phyloP scores from a whole-genome alignment of 1,140 invertebrate species.

The Apis florea region DNA sequence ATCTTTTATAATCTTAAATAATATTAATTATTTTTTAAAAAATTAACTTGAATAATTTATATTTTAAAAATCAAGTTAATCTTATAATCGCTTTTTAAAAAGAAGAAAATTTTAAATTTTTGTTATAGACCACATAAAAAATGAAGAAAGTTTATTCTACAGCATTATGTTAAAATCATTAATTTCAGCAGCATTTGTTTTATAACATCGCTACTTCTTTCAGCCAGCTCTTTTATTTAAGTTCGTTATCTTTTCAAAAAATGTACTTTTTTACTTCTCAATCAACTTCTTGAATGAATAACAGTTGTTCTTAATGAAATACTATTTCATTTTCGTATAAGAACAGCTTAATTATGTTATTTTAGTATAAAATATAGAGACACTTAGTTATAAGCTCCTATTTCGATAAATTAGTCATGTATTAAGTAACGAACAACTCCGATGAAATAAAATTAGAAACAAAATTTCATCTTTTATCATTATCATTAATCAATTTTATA shows the following conservation, averaged over 20 bases:
- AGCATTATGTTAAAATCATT: no score
- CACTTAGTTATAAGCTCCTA: not conserved
- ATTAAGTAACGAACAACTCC: slow-evolving; percentile 38
- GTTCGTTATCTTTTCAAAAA: not conserved
- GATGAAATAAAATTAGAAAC: slow-evolving; percentile 49
- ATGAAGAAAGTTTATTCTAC: no score
- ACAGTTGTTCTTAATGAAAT: not conserved
- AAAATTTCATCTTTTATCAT: slow-evolving; percentile 35
- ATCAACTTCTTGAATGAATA: not conserved
- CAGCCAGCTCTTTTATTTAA: not conserved
- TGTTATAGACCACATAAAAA: no score
- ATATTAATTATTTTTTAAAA: no score
- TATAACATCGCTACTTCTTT: not conserved
- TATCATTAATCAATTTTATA: slow-evolving; percentile 45
- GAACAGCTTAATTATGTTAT: slow-evolving; percentile 11
- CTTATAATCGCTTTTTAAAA: no score
- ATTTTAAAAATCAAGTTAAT: no score
- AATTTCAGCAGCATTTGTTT: no score
- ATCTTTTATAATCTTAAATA: no score
- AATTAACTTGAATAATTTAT: no score
- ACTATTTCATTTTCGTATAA: not conserved
- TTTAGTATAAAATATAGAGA: not conserved
- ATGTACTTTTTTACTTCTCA: not conserved
- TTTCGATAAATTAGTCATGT: slow-evolving; percentile 22
- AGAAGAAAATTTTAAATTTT: no score